phyloP scores from a whole-genome alignment of 2,797 vertebrate genomes.

The Acomys russatus region DNA sequence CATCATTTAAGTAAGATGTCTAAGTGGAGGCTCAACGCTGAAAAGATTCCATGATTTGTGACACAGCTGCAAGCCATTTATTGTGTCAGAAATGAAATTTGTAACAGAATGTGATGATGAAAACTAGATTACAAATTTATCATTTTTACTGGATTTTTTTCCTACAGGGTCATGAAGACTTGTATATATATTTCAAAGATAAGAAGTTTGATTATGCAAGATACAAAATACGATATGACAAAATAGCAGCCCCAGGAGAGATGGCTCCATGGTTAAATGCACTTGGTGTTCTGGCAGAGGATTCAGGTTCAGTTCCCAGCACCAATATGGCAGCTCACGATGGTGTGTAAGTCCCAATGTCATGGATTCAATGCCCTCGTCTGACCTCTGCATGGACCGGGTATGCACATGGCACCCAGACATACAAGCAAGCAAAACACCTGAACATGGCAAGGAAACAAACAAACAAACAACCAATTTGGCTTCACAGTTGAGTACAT shows the following conservation, averaged over 20 bases:
- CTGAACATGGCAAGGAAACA: no score
- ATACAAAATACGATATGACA: not conserved
- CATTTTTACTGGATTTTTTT: not conserved
- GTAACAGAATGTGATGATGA: not conserved
- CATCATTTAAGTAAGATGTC: not conserved
- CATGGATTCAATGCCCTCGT: not conserved
- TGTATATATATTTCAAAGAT: not conserved
- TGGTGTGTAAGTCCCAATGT: not conserved
- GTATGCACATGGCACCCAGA: not conserved
- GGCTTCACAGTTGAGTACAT: not conserved
- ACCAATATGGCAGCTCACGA: not conserved
- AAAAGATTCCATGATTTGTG: not conserved
- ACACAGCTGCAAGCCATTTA: not conserved
- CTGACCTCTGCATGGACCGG: not conserved
- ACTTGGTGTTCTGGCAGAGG: not conserved
- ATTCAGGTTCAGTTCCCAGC: no score
- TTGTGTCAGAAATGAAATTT: not conserved
- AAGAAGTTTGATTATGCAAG: not conserved
- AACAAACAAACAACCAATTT: not conserved
- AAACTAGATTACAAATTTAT: not conserved
- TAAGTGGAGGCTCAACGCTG: not conserved
- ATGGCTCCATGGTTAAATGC: not conserved
- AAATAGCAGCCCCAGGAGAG: not conserved
- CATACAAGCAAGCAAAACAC: not conserved
- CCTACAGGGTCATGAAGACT: not conserved